These are phyloP conservation scores for Parambassis ranga DNA, from an alignment of 2,797 vertebrate species.

Conservation along the genomic window DNA sequence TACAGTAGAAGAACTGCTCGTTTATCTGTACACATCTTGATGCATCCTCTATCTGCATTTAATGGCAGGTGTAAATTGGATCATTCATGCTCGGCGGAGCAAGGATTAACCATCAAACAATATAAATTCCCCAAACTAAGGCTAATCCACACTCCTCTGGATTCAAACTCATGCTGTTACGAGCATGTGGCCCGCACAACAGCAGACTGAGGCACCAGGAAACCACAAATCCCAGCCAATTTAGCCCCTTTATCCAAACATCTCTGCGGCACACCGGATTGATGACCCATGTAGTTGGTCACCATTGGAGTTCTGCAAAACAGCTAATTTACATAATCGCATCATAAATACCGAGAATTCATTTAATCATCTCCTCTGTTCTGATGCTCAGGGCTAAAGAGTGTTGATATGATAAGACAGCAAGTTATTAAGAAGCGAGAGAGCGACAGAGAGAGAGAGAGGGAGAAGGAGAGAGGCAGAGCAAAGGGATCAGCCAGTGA, in stretches of 20 bases:
- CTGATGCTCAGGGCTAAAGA: slow-evolving; percentile 93
- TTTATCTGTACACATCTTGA: slow-evolving; percentile 52
- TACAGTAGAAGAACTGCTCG: background rate
- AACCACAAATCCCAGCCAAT: slow-evolving; percentile 73
- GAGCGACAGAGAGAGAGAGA: slow-evolving; percentile 68
- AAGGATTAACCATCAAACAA: slow-evolving; percentile 74
- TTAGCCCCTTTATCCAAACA: slow-evolving; percentile 72
- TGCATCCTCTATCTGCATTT: slow-evolving; percentile 59
- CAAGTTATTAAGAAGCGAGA: slow-evolving; percentile 78
- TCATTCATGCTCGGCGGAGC: slow-evolving; percentile 71
- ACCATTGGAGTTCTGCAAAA: slow-evolving; percentile 90
- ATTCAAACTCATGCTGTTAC: slow-evolving; percentile 68
- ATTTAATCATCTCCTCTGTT: slow-evolving; percentile 99
- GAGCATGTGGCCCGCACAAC: slow-evolving; percentile 65
- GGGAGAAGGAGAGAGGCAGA: slow-evolving; percentile 67
- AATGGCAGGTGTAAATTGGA: slow-evolving; percentile 77
- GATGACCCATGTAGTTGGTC: slow-evolving; percentile 96
- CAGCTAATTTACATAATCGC: slow-evolving; percentile 98
- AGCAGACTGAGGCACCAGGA: slow-evolving; percentile 63
- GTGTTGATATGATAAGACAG: slow-evolving; percentile 99
- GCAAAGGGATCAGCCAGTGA: slow-evolving; percentile 73
- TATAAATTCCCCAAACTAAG: slow-evolving; percentile 65
- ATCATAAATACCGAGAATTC: slow-evolving; percentile 98
- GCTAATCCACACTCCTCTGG: slow-evolving; percentile 70
- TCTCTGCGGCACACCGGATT: slow-evolving; percentile 69